Conservation (phyloP, 2,113 vertebrate species). For the Cinclus mexicanus region DNA sequence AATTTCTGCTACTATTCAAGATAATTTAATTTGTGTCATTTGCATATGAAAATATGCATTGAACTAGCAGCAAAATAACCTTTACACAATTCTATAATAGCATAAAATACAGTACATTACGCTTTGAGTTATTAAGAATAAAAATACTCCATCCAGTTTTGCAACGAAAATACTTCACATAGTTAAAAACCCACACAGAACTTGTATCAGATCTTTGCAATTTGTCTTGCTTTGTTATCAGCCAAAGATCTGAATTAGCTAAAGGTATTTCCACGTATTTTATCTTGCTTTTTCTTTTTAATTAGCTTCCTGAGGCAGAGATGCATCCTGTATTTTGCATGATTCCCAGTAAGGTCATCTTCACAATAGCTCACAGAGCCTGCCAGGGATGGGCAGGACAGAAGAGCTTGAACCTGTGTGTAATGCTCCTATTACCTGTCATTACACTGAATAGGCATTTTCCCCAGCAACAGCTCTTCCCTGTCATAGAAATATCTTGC, state of each 20-base stretch:
- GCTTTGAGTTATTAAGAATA: slow-evolving; percentile 48
- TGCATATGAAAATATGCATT: slow-evolving; percentile 69
- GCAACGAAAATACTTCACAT: background rate
- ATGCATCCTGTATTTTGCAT: background rate
- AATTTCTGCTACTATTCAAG: slow-evolving; percentile 66
- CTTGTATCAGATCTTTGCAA: background rate
- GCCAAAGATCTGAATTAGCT: slow-evolving; percentile 8
- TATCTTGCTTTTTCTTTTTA: background rate
- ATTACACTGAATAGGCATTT: background rate
- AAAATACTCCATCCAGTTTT: slow-evolving; percentile 41
- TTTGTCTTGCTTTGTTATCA: slow-evolving; percentile 42
- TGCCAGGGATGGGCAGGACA: background rate
- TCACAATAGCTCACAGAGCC: background rate
- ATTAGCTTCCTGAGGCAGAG: background rate
- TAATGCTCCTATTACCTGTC: background rate
- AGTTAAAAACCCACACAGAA: background rate
- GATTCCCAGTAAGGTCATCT: background rate
- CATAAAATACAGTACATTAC: slow-evolving; percentile 46
- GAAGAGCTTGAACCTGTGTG: background rate
- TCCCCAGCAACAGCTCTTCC: background rate
- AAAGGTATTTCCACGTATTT: slow-evolving; percentile 16
- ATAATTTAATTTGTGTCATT: slow-evolving; percentile 76
- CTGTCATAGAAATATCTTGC: background rate
- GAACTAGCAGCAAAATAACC: slow-evolving; percentile 54
- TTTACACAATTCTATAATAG: slow-evolving; percentile 51